These are phyloP conservation scores for Phocoena phocoena DNA, from an alignment of 2,113 vertebrate genomes.

Conservation along the genomic window DNA sequence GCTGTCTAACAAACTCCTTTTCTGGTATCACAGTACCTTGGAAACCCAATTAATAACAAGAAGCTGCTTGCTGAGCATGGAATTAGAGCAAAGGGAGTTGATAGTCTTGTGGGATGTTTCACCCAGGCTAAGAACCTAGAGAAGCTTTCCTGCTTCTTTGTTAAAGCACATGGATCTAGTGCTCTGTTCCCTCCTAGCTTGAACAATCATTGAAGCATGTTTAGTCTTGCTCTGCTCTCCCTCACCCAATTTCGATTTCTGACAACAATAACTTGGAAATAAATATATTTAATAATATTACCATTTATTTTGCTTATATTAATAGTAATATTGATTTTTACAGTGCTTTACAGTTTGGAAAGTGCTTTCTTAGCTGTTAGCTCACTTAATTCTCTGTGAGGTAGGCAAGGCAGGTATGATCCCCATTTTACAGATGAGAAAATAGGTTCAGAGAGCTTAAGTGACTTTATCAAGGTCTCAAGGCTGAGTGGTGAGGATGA, in stretches of 20 bases:
- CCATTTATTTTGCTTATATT: background rate
- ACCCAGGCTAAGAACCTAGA: constrained; percentile 7
- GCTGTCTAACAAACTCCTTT: constrained; percentile 3
- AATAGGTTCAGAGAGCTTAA: background rate
- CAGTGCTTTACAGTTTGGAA: background rate
- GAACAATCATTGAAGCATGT: background rate
- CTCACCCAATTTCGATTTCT: background rate
- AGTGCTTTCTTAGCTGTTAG: constrained; percentile 26
- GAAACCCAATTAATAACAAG: constrained; percentile 61
- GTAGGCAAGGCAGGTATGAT: background rate
- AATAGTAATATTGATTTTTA: constrained; percentile 11
- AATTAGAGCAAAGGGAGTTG: constrained; percentile 36
- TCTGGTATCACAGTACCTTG: background rate
- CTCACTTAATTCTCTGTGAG: background rate
- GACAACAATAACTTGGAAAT: background rate
- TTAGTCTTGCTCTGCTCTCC: background rate
- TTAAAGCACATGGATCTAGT: background rate
- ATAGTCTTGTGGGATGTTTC: constrained; percentile 44
- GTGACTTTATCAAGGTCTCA: background rate
- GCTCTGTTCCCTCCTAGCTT: background rate
- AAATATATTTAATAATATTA: background rate
- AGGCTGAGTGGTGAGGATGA: background rate
- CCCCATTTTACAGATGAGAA: constrained; percentile 18
- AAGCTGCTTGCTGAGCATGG: constrained; percentile 41
- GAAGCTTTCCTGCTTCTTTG: background rate